These are phyloP conservation scores for Sapayoa aenigma DNA, from an alignment of 2,113 vertebrate species.

Conservation along the genomic window DNA sequence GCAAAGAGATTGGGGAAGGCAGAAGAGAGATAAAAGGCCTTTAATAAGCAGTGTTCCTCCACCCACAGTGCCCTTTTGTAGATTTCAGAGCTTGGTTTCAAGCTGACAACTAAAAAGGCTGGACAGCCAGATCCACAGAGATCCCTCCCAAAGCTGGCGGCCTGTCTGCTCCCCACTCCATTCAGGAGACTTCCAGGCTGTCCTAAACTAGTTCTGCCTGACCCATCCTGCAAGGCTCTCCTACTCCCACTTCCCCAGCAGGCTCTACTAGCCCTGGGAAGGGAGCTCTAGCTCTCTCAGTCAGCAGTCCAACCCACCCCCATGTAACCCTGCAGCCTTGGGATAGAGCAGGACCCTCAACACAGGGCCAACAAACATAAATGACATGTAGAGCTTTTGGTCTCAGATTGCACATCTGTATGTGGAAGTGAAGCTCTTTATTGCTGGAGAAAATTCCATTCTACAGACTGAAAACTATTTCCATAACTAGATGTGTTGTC, in stretches of 20 bases:
- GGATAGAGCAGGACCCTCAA: neutral
- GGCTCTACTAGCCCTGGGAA: neutral
- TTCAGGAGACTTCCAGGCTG: neutral
- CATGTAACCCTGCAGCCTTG: neutral
- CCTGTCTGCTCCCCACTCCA: neutral
- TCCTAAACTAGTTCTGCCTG: neutral
- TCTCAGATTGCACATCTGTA: neutral
- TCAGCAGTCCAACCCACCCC: neutral
- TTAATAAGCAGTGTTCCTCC: neutral
- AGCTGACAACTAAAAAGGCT: neutral
- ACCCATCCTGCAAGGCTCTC: neutral
- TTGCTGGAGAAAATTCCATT: neutral
- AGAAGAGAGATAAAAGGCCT: conserved; percentile 30
- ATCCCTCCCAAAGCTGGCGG: neutral
- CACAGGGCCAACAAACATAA: neutral
- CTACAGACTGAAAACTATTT: neutral
- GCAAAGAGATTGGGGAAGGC: conserved; percentile 15
- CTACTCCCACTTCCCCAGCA: neutral
- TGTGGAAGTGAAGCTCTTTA: neutral
- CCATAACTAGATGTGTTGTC: neutral
- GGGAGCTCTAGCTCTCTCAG: neutral
- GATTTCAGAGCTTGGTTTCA: neutral
- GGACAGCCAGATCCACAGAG: neutral
- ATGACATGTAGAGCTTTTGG: neutral
- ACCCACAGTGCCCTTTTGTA: neutral